These are phyloP conservation scores for Megalops cyprinoides DNA, from an alignment of 2,797 vertebrate species.

Conservation along the genomic window DNA sequence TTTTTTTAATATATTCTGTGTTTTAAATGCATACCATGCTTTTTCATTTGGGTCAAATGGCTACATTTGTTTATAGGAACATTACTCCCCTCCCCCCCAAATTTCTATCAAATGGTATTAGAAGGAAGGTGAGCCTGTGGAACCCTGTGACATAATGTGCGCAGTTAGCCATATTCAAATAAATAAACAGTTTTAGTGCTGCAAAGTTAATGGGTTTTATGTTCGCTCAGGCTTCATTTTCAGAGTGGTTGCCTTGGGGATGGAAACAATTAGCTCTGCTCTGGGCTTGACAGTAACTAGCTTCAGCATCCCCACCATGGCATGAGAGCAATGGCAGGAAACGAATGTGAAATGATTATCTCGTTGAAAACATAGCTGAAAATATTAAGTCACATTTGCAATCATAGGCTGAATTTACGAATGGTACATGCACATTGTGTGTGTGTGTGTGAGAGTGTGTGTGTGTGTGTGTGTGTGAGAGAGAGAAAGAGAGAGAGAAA, in stretches of 20 bases:
- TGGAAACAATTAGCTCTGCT: not conserved
- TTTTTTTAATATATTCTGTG: too few species aligned
- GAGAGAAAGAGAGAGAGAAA: too few species aligned
- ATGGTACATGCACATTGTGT: not conserved
- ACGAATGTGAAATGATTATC: not conserved
- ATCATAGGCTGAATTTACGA: not conserved
- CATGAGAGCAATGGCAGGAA: not conserved
- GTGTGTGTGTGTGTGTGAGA: not conserved
- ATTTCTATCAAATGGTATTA: constrained; percentile 20
- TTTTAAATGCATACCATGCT: too few species aligned
- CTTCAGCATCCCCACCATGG: not conserved
- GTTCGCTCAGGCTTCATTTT: constrained; percentile 16
- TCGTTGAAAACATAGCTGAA: not conserved
- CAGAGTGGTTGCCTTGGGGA: constrained; percentile 31
- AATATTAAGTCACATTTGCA: not conserved
- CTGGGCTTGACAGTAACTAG: not conserved
- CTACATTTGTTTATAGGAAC: not conserved
- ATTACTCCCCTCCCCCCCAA: not conserved
- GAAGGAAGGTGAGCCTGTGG: not conserved
- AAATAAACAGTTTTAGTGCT: constrained; percentile 26
- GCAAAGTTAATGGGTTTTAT: constrained; percentile 22
- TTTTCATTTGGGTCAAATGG: not conserved
- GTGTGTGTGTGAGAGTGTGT: not conserved
- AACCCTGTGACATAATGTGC: constrained; percentile 5
- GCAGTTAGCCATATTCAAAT: constrained; percentile 29